Base-by-base conservation (phyloP, 2,797 vertebrate genomes). In the Poecilia velifera region DNA sequence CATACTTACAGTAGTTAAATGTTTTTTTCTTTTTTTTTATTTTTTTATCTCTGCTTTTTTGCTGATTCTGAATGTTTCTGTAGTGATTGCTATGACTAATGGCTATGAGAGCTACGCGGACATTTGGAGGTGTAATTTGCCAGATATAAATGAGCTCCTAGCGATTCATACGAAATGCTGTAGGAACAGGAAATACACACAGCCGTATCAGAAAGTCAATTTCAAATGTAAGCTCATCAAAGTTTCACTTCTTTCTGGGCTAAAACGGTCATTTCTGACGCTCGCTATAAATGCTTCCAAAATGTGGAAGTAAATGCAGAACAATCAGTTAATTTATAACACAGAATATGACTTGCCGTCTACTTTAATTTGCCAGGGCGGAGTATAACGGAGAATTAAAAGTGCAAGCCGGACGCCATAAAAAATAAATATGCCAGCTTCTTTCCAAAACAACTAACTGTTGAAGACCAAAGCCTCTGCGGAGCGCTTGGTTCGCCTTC, bases 61-160 rank as follows among this genome's bases (percentile, higher is more conserved):
- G 9, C 3, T 49, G 39, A 70, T 51, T 64, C 46, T 51, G 14
- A 71, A 53, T 53, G 74, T 82, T 85, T 82, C 77, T 86, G 84
- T 55, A 76, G 77, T 75, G 74, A 77, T 88, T 85, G 77, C 77
- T 76, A 76, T 47, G 22, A 62, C n/a, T 76, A 57, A 51, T 6
- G 22, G 22, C 51, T 7, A 51, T 51, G 18, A 22, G 6, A 22
- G 6, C 28, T 34, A 79, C 78, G 80, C 79, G 82, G 84, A 88
- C 80, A 76, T 74, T 82, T 76, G 46, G 66, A 81, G 83, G 84
- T 81, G 46, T 49, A 4, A 70, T 0, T 53, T 43, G 47, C 39
- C 55, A 73, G 72, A 31, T 77, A 43, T 14, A 53, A 51, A 31
- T 79, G 25, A 53, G 7, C 20, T 25, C 53, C 72, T 34, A 14